These are phyloP conservation scores for Physocephala rufipes DNA, from an alignment of 2,888 invertebrate species.

Conservation along the genomic window DNA sequence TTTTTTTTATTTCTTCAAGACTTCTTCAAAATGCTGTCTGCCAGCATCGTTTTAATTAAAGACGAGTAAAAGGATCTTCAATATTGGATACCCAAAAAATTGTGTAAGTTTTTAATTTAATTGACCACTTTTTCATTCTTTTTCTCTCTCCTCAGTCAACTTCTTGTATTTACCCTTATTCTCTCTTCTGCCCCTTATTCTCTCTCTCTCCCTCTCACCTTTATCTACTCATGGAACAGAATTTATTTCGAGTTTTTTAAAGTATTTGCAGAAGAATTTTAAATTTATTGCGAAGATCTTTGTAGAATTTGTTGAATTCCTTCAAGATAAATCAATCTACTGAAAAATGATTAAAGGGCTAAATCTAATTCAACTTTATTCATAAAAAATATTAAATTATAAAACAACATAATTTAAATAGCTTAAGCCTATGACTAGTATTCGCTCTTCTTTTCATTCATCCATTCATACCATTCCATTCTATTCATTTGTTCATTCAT, in stretches of 20 bases:
- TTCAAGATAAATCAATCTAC: not conserved
- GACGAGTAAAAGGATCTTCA: constrained; percentile 22
- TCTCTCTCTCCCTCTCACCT: not conserved
- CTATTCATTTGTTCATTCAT: too few relatives aligned
- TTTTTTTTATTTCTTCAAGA: constrained; percentile 18
- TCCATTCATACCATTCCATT: too few relatives aligned
- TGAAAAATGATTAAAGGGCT: not conserved
- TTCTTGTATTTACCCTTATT: not conserved
- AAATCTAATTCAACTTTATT: not conserved
- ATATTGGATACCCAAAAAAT: constrained; percentile 9
- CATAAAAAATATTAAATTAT: not conserved
- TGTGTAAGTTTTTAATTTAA: constrained; percentile 29
- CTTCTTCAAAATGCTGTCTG: not conserved
- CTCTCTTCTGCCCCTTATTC: not conserved
- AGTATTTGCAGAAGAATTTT: too few relatives aligned
- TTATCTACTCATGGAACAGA: too few relatives aligned
- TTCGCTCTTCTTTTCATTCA: not conserved
- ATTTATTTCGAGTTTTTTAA: too few relatives aligned
- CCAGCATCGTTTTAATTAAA: constrained; percentile 30
- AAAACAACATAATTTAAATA: not conserved
- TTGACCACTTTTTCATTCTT: constrained; percentile 10
- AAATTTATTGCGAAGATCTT: not conserved
- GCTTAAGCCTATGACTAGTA: not conserved
- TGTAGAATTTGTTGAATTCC: not conserved
- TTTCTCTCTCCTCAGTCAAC: not conserved